Base-by-base conservation (phyloP, 2,797 vertebrate species). In the Danio tinwini region DNA sequence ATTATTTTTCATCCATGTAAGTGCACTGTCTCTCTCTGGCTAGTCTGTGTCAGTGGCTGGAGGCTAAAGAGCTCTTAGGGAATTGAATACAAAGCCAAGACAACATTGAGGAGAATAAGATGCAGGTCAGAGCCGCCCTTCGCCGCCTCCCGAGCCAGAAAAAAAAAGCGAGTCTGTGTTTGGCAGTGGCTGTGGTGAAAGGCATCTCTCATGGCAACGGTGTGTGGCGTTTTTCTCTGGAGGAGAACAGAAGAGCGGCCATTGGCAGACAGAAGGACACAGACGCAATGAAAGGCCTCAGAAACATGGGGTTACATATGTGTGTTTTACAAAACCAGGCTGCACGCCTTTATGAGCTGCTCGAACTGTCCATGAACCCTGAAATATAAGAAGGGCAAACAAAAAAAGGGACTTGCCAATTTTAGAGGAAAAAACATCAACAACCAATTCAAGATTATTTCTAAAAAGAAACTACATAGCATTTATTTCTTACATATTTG, bases 21-120 rank as follows among this genome's bases (percentile, higher is more conserved):
- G 29, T 29, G 29, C 63, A 63, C 56, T 58, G 29, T 29, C 29
- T 19, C 44, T 70, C 69, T 84, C 81, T 61, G 76, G 84, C 86
- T 76, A 47, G 71, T 83, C 82, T 81, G 76, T 82, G 82, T 76
- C 21, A 47, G 69, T 82, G 84, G 85, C 87, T 85, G 37, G 76
- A 86, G 84, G 83, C 83, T 87, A 88, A 88, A 86, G 81, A 86
- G 86, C 82, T 87, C 83, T 78, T 56, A 73, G 85, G 84, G 87
- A 88, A 83, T 40, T 69, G 74, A 83, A 84, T 62, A 85, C 82
- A 84, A 84, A 87, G 84, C 77, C 69, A 78, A 86, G 83, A 86
- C 70, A 86, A 85, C 85, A 84, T 80, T 52, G 44, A 82, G 76
- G n/a, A 84, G 81, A 87, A 69, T 76, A 56, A 76, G 78, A 87